These are phyloP conservation scores for Apogon hyalosoma DNA, from an alignment of 2,797 vertebrate species.

Conservation along the genomic window DNA sequence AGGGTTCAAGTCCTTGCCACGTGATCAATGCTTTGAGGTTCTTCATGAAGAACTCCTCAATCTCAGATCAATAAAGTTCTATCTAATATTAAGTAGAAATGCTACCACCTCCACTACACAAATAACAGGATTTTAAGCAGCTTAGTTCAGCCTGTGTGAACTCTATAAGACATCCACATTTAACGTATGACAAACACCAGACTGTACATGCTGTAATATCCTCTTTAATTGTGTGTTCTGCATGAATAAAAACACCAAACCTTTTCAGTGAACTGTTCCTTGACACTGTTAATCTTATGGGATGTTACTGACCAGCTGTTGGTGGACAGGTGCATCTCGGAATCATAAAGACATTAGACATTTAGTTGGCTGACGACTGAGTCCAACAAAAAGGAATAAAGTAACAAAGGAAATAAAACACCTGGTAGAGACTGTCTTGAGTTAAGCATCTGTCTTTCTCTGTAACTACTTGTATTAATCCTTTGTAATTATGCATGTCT, in stretches of 20 bases:
- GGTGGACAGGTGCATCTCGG: slow-evolving; percentile 16
- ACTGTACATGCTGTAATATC: too few relatives aligned
- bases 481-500: neutral
- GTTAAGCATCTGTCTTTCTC: neutral
- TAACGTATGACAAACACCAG: too few relatives aligned
- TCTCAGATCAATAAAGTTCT: too few relatives aligned
- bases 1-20: too few relatives aligned
- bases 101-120: too few relatives aligned
- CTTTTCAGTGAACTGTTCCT: neutral
- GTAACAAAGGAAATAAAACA: slow-evolving; percentile 18
- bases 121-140: too few relatives aligned
- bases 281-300: slow-evolving; percentile 24
- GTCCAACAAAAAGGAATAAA: neutral
- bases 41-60: too few relatives aligned
- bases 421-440: neutral
- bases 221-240: too few relatives aligned
- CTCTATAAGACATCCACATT: too few relatives aligned
- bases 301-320: slow-evolving; percentile 24
- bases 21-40: too few relatives aligned
- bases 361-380: neutral
- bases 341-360: slow-evolving; percentile 11
- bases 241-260: neutral
- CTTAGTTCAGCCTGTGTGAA: too few relatives aligned
- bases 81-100: too few relatives aligned
- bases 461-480: neutral